Conservation (phyloP, 2,888 invertebrate species). For the Electrophaes corylata region DNA sequence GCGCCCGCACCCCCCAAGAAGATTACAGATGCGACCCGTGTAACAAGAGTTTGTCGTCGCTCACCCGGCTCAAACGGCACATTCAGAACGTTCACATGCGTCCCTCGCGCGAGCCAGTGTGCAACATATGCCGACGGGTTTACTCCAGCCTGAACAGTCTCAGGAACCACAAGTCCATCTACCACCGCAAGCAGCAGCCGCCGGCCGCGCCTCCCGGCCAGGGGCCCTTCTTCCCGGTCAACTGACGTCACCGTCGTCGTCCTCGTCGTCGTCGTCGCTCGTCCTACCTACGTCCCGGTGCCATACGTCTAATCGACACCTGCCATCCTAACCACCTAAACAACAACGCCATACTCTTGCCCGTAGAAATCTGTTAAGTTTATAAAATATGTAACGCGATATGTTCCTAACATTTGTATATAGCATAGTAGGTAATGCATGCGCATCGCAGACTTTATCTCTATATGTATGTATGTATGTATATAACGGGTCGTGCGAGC, state of each 20-base stretch:
- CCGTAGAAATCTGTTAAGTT: conserved; percentile 79
- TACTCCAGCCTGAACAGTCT: conserved; percentile 96
- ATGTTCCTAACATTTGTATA: conserved; percentile 84
- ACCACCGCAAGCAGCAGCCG: conserved; percentile 93
- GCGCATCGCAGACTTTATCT: conserved; percentile 76
- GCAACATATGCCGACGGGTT: conserved; percentile 96
- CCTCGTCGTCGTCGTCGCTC: conserved; percentile 26
- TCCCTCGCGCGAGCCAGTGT: conserved; percentile 94
- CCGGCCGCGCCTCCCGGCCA: conserved; percentile 66
- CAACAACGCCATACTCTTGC: conserved; percentile 79
- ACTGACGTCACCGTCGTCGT: conserved; percentile 34
- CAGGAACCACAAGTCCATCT: conserved; percentile 96
- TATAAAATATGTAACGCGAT: conserved; percentile 68
- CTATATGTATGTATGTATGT: conserved; percentile 70
- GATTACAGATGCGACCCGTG: conserved; percentile 96
- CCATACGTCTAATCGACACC: conserved; percentile 72
- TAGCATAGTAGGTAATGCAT: conserved; percentile 83
- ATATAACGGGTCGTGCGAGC: conserved; percentile 26
- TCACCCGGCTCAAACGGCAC: conserved; percentile 94
- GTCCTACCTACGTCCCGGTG: conserved; percentile 48
- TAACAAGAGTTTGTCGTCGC: conserved; percentile 94
- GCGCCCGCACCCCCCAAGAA: conserved; percentile 91
- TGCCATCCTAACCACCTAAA: conserved; percentile 80
- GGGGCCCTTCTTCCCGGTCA: conserved; percentile 47
- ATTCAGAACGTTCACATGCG: conserved; percentile 96